Evolutionary conservation across 2,113 vertebrate genomes (phyloP).

Genomic region (Spilogale gracilis): DNA sequence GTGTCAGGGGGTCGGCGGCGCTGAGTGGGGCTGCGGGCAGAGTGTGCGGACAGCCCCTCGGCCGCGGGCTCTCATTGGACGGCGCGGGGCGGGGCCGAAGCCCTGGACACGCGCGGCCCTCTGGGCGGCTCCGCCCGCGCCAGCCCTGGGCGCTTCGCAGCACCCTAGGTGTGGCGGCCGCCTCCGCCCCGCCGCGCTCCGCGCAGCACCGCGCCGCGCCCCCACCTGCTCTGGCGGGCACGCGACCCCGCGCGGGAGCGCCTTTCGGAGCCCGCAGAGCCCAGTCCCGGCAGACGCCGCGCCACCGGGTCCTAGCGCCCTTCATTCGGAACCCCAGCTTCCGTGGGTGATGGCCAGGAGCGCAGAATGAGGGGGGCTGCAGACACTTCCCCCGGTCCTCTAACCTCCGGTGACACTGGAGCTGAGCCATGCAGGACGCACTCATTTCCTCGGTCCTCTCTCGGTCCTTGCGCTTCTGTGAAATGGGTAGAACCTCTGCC

Average conservation of each 20-base stretch:
- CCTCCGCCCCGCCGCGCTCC: conserved; percentile 20
- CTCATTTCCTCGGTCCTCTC: neutral
- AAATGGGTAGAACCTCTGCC: conserved; percentile 32
- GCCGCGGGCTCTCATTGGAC: conserved; percentile 80
- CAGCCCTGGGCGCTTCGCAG: neutral
- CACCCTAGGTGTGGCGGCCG: conserved; percentile 69
- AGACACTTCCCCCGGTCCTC: neutral
- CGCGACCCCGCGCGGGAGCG: neutral
- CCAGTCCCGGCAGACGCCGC: conserved; percentile 48
- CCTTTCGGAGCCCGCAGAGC: neutral
- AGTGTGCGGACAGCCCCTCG: conserved; percentile 61
- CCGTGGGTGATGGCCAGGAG: neutral
- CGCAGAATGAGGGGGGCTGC: neutral
- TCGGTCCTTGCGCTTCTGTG: neutral
- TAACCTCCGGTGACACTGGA: neutral
- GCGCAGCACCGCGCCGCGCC: neutral
- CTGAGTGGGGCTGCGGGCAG: conserved; percentile 47
- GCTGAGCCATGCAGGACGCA: neutral
- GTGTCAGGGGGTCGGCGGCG: conserved; percentile 51
- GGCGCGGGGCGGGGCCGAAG: conserved; percentile 78
- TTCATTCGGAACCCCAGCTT: neutral
- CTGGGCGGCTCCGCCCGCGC: conserved; percentile 76
- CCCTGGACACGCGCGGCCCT: conserved; percentile 71
- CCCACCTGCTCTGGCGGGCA: conserved; percentile 62
- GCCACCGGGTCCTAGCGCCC: conserved; percentile 83